These are phyloP conservation scores for Lithophane ornitopus DNA, from an alignment of 2,888 invertebrate species.

Conservation along the genomic window DNA sequence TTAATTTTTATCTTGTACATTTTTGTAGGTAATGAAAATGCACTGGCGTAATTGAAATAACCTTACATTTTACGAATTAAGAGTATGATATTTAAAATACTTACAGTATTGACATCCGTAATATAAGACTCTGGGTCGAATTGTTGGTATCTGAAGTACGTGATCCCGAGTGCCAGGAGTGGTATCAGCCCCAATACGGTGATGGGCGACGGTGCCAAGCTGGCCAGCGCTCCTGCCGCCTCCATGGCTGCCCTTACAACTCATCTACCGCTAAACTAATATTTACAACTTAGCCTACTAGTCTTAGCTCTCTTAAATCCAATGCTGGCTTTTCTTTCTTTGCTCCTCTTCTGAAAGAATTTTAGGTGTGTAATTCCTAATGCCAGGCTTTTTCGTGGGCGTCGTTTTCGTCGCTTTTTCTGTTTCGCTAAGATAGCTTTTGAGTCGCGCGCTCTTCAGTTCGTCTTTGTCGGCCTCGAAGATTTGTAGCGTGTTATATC, in stretches of 20 bases:
- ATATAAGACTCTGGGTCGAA: constrained; percentile 96
- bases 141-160: constrained; percentile 95
- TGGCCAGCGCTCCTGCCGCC: constrained; percentile 89
- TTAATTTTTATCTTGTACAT: background rate
- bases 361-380: constrained; percentile 94
- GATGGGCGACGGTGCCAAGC: constrained; percentile 92
- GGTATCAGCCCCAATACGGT: constrained; percentile 94
- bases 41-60: background rate
- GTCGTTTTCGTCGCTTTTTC: constrained; percentile 86
- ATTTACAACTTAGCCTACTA: constrained; percentile 88
- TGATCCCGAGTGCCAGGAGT: constrained; percentile 94
- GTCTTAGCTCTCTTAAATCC: constrained; percentile 91
- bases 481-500: constrained; percentile 84
- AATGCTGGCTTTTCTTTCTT: constrained; percentile 90
- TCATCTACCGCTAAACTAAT: constrained; percentile 87
- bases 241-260: constrained; percentile 82
- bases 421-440: constrained; percentile 82
- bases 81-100: constrained; percentile 68
- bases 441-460: constrained; percentile 79
- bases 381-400: constrained; percentile 90
- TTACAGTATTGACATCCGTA: constrained; percentile 93
- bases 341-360: constrained; percentile 91
- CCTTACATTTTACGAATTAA: background rate
- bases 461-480: constrained; percentile 84
- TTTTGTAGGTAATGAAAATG: background rate